Evolutionary conservation across 2,113 vertebrate species (phyloP).

Genomic region (Spea bombifrons): DNA sequence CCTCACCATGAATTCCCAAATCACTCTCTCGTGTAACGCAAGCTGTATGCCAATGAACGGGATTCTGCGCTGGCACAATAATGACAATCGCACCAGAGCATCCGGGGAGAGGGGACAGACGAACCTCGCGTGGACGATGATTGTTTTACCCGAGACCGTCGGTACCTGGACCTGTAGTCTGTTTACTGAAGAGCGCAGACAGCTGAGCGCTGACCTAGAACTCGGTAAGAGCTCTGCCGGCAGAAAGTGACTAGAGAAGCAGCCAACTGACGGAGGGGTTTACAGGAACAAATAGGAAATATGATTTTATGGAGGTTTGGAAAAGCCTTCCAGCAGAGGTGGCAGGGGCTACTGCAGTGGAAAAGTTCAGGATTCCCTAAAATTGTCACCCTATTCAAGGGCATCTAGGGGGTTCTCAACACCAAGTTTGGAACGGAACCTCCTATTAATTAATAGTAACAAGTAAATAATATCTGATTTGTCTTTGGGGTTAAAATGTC

Average conservation of each 20-base stretch:
- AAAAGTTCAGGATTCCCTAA: background rate
- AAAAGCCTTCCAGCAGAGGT: too few relatives aligned
- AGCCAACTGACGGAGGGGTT: too few relatives aligned
- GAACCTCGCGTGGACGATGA: background rate
- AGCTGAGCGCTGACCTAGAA: background rate
- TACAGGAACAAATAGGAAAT: too few relatives aligned
- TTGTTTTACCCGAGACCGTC: background rate
- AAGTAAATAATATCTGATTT: too few relatives aligned
- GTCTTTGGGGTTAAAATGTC: too few relatives aligned
- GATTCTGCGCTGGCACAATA: constrained; percentile 11
- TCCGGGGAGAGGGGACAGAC: background rate
- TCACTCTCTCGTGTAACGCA: background rate
- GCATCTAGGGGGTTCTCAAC: too few relatives aligned
- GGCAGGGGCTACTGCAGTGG: background rate
- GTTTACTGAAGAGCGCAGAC: background rate
- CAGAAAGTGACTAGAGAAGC: too few relatives aligned
- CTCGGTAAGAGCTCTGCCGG: constrained; percentile 5
- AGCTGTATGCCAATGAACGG: background rate
- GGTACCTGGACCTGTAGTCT: constrained; percentile 26
- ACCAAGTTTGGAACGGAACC: too few relatives aligned
- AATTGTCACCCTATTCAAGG: background rate
- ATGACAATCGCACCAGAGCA: background rate
- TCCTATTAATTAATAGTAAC: too few relatives aligned
- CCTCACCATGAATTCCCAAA: background rate
- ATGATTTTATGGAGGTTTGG: too few relatives aligned